Base-by-base conservation (phyloP, 2,797 vertebrate species). In the Staurois parvus region DNA sequence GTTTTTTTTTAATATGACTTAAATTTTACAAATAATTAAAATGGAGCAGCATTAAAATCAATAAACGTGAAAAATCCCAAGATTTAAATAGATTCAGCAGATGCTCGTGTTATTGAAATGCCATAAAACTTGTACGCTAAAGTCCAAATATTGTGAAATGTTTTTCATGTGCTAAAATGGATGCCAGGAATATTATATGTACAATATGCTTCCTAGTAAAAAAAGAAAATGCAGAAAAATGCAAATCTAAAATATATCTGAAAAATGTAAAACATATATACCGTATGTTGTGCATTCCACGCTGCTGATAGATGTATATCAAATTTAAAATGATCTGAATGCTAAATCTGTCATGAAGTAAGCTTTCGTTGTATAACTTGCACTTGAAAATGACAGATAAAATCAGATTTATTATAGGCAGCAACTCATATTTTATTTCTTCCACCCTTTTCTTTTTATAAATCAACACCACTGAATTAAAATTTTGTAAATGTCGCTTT, bases 121-220 rank as follows among this genome's bases (percentile, higher is more conserved):
- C n/a, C 40, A 68, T 67, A 73, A 85, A 86, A 74, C 52, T 30
- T 83, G 28, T n/a, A 42, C 21, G 34, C 68, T 42, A 21, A 37
- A 68, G 68, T 81, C 80, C 79, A 83, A 86, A 86, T 86, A 86
- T 86, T 86, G 59, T 83, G 80, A 86, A 78, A 73, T 83, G 69
- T 83, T 86, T 83, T 56, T 79, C 21, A 78, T 72, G 79, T 83
- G 74, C 59, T 77, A 59, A 12, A 48, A 30, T 24, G 40, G n/a
- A 19, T 86, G 84, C 59, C 79, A 82, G 37, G 40, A 77, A 40
- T 64, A 45, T 79, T 37, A 78, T 77, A 52, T 59, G 68, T 83
- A 45, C 85, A 77, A 68, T 86, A 86, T 86, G 85, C 24, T 79
- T 21, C 17, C 9, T 24, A 73, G 42, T 30, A 6, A 37, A 76